Percentiles rank a stretch among this genome's conserved stretches.
These are phyloP conservation scores for Melanostoma mellinum DNA, from an alignment of 2,888 invertebrate genomes.

Conservation along the genomic window DNA sequence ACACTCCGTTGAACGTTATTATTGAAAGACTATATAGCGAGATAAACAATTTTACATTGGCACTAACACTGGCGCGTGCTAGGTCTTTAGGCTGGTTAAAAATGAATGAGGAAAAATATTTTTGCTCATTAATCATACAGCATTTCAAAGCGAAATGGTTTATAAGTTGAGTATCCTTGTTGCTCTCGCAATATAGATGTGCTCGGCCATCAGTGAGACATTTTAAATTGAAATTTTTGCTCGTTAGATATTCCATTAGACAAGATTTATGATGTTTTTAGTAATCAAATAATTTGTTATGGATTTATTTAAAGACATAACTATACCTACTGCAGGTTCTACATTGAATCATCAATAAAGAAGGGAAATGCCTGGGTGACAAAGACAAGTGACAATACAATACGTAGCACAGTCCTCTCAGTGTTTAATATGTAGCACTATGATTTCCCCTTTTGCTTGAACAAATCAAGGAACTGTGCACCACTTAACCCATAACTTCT, in stretches of 20 bases:
- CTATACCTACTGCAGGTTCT: background rate
- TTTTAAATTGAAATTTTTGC: slow-evolving; percentile 8
- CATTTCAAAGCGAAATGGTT: background rate
- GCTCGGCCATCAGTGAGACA: background rate
- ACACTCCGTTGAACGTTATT: background rate
- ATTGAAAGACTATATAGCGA: background rate
- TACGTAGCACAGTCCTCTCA: background rate
- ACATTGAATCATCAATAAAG: slow-evolving; percentile 28
- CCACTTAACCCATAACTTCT: slow-evolving; percentile 36
- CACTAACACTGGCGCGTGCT: slow-evolving; percentile 23
- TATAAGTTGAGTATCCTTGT: too few relatives aligned
- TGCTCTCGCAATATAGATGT: too few relatives aligned
- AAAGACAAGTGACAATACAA: slow-evolving; percentile 12
- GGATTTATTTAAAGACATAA: background rate
- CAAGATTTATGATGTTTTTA: slow-evolving; percentile 10
- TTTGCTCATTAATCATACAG: slow-evolving; percentile 15
- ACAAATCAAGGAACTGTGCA: slow-evolving; percentile 53
- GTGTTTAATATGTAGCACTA: slow-evolving; percentile 22
- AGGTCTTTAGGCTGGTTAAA: background rate
- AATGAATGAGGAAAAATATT: slow-evolving; percentile 11
- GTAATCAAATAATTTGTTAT: slow-evolving; percentile 16
- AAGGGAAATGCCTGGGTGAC: slow-evolving; percentile 10
- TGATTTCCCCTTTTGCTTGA: slow-evolving; percentile 33
- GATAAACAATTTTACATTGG: background rate
- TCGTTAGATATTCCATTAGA: background rate